These are phyloP conservation scores for Zaprionus taronus DNA, from an alignment of 1,140 invertebrate species.

Conservation along the genomic window DNA sequence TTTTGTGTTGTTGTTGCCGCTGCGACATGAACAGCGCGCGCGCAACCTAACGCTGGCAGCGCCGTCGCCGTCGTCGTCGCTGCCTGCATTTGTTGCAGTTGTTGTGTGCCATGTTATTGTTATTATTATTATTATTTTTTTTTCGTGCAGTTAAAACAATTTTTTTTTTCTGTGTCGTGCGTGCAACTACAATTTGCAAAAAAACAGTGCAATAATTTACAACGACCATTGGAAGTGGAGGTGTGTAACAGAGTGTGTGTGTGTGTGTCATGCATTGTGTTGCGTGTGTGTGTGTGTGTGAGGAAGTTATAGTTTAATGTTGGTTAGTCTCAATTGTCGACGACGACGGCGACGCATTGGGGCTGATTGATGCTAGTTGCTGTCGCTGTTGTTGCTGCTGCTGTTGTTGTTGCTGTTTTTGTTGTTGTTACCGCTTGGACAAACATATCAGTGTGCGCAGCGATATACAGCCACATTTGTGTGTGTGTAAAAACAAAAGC, in stretches of 20 bases:
- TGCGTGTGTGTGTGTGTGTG: slow-evolving; percentile 52
- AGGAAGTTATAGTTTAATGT: slow-evolving; percentile 79
- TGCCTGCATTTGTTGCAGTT: slow-evolving; percentile 25
- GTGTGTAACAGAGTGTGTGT: slow-evolving; percentile 21
- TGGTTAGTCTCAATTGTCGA: slow-evolving; percentile 76
- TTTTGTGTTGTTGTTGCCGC: slow-evolving; percentile 20
- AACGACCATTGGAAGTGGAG: not conserved
- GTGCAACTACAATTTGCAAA: slow-evolving; percentile 34
- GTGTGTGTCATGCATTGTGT: slow-evolving; percentile 5
- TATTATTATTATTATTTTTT: slow-evolving; percentile 17
- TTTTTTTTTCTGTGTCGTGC: slow-evolving; percentile 36
- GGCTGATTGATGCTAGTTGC: slow-evolving; percentile 54
- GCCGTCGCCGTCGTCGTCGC: too few species aligned
- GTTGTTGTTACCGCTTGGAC: slow-evolving; percentile 29
- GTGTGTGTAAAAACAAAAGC: slow-evolving; percentile 33
- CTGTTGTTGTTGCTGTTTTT: slow-evolving; percentile 40
- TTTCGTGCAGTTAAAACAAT: slow-evolving; percentile 4
- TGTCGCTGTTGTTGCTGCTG: slow-evolving; percentile 33
- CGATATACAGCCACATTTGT: slow-evolving; percentile 11
- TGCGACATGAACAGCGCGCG: slow-evolving; percentile 28
- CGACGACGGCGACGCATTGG: slow-evolving; percentile 35
- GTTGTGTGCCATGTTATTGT: slow-evolving; percentile 1
- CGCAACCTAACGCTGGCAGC: slow-evolving; percentile 26
- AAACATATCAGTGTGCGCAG: slow-evolving; percentile 47
- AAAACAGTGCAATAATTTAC: slow-evolving; percentile 36